Base-by-base conservation (phyloP, 2,888 invertebrate genomes). In the Allygus modestus region DNA sequence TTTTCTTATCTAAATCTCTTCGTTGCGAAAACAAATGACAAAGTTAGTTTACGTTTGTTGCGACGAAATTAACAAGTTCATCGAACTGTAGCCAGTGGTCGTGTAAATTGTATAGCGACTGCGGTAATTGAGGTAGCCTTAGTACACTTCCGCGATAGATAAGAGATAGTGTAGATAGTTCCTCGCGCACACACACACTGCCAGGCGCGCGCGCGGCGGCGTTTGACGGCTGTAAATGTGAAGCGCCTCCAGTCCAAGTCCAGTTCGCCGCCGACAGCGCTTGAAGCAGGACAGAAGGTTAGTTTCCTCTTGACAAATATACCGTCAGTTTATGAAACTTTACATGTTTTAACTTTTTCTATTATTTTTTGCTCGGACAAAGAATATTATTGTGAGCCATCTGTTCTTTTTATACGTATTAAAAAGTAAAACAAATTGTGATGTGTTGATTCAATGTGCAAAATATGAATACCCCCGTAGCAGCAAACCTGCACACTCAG, bases 101-200 rank as follows among this genome's bases (percentile, higher is more conserved):
- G 54, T 54, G 54, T 54, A 54, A 2, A 12, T 23, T 54, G 54
- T 23, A 54, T n/a, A 54, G 20, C 20, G 46, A 2, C 46, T 37
- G n/a, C 51, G n/a, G 54, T 15, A 54, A 23, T n/a, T 23, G 54
- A 54, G 54, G 20, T 23, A 23, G 54, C 54, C 54, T 54, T 31
- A n/a, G 69, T 69, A 28, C 33, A 69, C 69, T 31, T 69, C 69
- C 69, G 69, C 33, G 69, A n/a, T 69, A 31, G 69, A 69, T 69
- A 69, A 69, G 69, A 69, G 61, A 61, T 23, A 61, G 15, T 9
- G 2, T 23, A n/a, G n/a, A n/a, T n/a, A n/a, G n/a, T 17, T 5
- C 4, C n/a, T 1, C 26, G 26, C 23, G 20, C 61, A 12, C 28
- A 61, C 54, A 54, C 54, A 54, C 54, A 28, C 61, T n/a, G n/a